Evolutionary conservation across 2,113 vertebrate genomes (phyloP).

Genomic region (Marmota flaviventris): DNA sequence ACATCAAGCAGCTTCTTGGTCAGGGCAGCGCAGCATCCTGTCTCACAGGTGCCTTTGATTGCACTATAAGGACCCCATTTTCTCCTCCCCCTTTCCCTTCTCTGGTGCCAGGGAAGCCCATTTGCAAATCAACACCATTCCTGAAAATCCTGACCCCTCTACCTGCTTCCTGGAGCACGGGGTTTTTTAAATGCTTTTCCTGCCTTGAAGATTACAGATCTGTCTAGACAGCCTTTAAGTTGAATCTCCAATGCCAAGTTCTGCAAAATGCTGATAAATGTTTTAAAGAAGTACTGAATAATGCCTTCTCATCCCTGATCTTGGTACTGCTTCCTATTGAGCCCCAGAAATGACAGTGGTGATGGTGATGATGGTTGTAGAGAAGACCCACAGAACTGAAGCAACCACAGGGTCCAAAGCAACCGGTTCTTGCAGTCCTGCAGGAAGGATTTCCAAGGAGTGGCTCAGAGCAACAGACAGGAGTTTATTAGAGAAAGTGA

Average conservation of each 20-base stretch:
- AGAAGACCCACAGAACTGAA: too few species aligned
- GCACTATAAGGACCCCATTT: not conserved
- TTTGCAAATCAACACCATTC: not conserved
- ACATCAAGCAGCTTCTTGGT: not conserved
- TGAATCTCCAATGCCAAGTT: not conserved
- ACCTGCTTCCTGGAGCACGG: not conserved
- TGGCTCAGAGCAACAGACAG: too few species aligned
- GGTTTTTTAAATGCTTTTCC: not conserved
- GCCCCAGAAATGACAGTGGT: not conserved
- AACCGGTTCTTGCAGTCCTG: too few species aligned
- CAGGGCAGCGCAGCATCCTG: not conserved
- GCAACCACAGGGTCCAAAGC: too few species aligned
- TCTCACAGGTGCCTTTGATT: constrained; percentile 42
- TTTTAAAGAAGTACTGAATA: not conserved
- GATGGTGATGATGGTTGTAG: too few species aligned
- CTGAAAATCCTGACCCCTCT: constrained; percentile 13
- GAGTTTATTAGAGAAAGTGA: too few species aligned
- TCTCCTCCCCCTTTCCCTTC: not conserved
- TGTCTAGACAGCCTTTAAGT: not conserved
- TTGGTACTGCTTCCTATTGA: not conserved
- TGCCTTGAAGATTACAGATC: not conserved
- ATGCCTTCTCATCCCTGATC: not conserved
- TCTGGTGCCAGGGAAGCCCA: not conserved
- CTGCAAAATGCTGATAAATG: not conserved
- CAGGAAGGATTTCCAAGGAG: too few species aligned